Base-by-base conservation (phyloP, 2,113 vertebrate genomes). In the Onychorhynchus coronatus region DNA sequence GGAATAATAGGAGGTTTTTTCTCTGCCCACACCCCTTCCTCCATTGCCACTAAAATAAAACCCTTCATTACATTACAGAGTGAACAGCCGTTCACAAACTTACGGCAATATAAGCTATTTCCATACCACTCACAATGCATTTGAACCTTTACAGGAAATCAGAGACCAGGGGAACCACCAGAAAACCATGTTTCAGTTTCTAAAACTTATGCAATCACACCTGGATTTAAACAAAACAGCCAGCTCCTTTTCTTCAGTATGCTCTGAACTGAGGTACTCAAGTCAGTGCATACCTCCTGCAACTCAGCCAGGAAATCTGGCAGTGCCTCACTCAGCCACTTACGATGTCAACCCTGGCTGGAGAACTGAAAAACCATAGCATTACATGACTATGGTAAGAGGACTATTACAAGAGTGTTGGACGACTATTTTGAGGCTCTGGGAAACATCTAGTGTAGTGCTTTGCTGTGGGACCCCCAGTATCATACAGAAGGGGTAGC, bases 1-100 rank as follows among this genome's bases (percentile, higher is more conserved):
- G 86, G 86, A 93, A 91, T 81, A 89, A 70, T 14, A 73, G 73
- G n/a, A 82, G 66, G 65, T 9, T 93, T 95, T 72, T 91, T 81
- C 62, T 93, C 56, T 92, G 87, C 56, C 52, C 70, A 55, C 56
- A 72, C 56, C 65, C 50, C 24, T 81, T 93, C 33, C 59, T 88
- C 59, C 65, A 46, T 46, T 76, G 50, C 53, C 19, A 28, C 59
- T 89, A 63, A 89, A 78, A 84, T 67, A 86, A 74, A 95, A 58
- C 21, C 50, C 33, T 71, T 77, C 55, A 47, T 88, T 53, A 83
- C 7, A 27, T 25, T 80, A 52, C 47, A 88, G 72, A 74, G 76
- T 8, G 41, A 84, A 50, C 11, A 22, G 31, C 72, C 41, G 3
- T 71, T 96, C 58, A 22, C 39, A 63, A 47, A 75, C 17, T 52